Evolutionary conservation across 2,113 vertebrate species (phyloP), one percentile per base, ranked within the genome.

Genomic region (Xyrauchen texanus): DNA sequence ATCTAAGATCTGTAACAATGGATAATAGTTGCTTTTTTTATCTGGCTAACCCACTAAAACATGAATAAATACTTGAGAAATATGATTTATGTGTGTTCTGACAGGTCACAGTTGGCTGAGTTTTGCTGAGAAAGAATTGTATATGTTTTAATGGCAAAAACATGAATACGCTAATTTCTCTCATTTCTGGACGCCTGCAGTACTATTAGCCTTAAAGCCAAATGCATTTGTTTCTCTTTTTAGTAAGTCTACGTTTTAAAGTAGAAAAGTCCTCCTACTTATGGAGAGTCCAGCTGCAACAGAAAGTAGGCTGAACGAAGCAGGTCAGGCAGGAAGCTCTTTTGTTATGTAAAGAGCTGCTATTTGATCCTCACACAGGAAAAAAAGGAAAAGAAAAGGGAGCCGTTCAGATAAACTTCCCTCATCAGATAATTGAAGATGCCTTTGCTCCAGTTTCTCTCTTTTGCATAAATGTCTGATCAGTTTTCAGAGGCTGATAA

Each of bases 291-390:
- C 64, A 83, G 60, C 61, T 72, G 72, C 68, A 81, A 85, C 78
- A 74, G 80, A 77, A 74, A 52, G 84, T 70, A 73, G 86, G 84
- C 86, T 80, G 82, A 79, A 81, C 82, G 85, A 86, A 88, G 83
- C 78, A 45, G 78, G 80, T 78, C 67, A 49, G 21, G 21, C 21
- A 34, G 21, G 21, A 34, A 34, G 87, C 87, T 91, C 92, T 92
- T 94, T 94, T 93, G 83, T 92, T 91, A 93, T 92, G 91, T 93
- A 93, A 93, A 94, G 88, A 87, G 86, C 68, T 75, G 91, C 88
- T 87, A 94, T 92, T 85, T 89, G 90, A 89, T 91, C 91, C 87
- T 65, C 61, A 73, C 90, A 89, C 89, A 92, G 90, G 90, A 85
- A 89, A 86, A 89, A 89, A 81, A 79, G 91, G 88, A 93, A 85